These are phyloP conservation scores for Paralvinella palmiformis DNA, from an alignment of 1,140 invertebrate genomes.

Conservation along the genomic window DNA sequence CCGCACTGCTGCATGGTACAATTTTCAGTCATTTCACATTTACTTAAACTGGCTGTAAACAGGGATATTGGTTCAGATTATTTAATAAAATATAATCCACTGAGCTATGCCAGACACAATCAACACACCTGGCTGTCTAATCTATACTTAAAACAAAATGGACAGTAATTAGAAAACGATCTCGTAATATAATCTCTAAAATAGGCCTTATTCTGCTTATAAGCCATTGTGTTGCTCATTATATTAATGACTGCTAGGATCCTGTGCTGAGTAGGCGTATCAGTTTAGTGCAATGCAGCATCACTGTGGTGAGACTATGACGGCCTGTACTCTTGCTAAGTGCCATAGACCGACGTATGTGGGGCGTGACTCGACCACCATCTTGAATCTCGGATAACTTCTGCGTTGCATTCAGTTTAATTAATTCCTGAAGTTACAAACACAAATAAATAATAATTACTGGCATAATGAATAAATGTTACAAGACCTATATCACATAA, in stretches of 20 bases:
- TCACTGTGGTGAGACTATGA: constrained; percentile 17
- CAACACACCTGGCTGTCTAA: neutral
- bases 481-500: neutral
- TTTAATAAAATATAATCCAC: too few relatives aligned
- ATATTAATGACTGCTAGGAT: neutral
- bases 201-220: too few relatives aligned
- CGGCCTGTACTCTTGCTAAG: constrained; percentile 21
- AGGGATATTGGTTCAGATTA: too few relatives aligned
- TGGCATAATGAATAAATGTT: neutral
- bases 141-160: neutral
- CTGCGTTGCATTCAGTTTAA: constrained; percentile 27
- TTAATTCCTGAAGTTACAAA: constrained; percentile 26
- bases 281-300: constrained; percentile 27
- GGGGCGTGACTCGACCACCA: constrained; percentile 17
- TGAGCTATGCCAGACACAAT: neutral
- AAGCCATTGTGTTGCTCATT: too few relatives aligned
- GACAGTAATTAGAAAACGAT: neutral
- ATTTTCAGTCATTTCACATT: too few relatives aligned
- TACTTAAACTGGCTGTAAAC: too few relatives aligned
- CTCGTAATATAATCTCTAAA: too few relatives aligned
- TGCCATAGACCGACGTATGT: constrained; percentile 16
- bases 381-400: constrained; percentile 25
- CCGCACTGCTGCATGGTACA: too few relatives aligned
- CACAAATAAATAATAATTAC: neutral
- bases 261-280: constrained; percentile 8